A percentile compares a stretch with the other conserved stretches of the same genome.
These are phyloP conservation scores for Jaculus jaculus DNA, from an alignment of 2,113 vertebrate genomes.

Conservation along the genomic window DNA sequence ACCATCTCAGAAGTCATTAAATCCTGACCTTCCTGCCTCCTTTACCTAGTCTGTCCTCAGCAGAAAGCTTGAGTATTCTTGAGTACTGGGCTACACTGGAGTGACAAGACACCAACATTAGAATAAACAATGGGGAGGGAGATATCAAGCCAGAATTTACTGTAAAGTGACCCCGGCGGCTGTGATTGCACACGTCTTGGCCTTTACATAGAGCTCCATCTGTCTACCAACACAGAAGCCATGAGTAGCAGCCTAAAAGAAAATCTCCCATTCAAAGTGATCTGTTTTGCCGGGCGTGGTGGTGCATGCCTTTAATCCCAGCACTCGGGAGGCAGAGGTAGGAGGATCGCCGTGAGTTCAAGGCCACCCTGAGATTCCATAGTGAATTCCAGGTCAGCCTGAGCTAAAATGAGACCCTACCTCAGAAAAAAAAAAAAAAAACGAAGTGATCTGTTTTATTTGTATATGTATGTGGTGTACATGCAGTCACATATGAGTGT, in stretches of 20 bases:
- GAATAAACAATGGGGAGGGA: neutral
- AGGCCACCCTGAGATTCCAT: too few relatives aligned
- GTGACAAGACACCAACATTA: neutral
- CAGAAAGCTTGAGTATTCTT: neutral
- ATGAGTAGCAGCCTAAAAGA: neutral
- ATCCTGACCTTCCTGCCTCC: neutral
- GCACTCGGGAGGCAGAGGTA: too few relatives aligned
- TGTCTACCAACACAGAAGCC: neutral
- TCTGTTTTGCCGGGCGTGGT: too few relatives aligned
- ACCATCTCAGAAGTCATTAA: neutral
- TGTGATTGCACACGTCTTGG: neutral
- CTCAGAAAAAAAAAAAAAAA: too few relatives aligned
- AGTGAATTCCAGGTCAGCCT: too few relatives aligned
- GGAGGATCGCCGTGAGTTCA: too few relatives aligned
- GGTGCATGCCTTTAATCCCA: too few relatives aligned
- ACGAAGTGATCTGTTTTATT: neutral
- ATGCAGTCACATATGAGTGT: too few relatives aligned
- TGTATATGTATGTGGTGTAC: too few relatives aligned
- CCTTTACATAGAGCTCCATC: neutral
- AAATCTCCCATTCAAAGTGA: slow-evolving; percentile 30
- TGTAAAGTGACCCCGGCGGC: neutral
- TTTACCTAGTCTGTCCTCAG: neutral
- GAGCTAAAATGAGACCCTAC: too few relatives aligned
- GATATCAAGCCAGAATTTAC: neutral
- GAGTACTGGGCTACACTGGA: neutral